Evolutionary conservation across 1,140 invertebrate species (phyloP).

Genomic region (Delia radicum): DNA sequence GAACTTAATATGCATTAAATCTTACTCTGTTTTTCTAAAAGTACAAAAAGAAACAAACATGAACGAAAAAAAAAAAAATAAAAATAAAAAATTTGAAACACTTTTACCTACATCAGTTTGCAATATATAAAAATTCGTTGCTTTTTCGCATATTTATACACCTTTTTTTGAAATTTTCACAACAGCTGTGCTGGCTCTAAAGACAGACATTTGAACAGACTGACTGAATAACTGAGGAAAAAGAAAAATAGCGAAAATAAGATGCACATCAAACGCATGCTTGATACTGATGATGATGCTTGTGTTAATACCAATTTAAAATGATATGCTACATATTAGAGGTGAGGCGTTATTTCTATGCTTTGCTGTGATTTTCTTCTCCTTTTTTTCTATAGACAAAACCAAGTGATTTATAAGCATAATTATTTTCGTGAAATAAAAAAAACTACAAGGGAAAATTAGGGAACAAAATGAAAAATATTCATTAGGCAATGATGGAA

Average conservation of each 20-base stretch:
- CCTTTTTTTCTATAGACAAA: too few relatives aligned
- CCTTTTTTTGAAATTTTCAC: constrained; percentile 7
- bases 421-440: constrained; percentile 8
- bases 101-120: neutral
- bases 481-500: too few relatives aligned
- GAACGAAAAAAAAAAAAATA: neutral
- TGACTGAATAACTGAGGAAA: neutral
- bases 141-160: neutral
- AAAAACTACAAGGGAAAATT: too few relatives aligned
- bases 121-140: neutral
- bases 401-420: constrained; percentile 3
- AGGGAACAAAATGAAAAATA: too few relatives aligned
- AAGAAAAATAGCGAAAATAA: too few relatives aligned
- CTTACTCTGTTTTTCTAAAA: neutral
- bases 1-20: neutral
- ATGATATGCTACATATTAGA: constrained; percentile 10
- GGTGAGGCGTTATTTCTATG: constrained; percentile 3
- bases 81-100: neutral
- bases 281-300: neutral
- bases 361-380: neutral
- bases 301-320: constrained; percentile 8
- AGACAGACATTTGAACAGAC: neutral
- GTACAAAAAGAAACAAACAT: neutral
- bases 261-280: neutral
- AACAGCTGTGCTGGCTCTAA: constrained; percentile 8